These are phyloP conservation scores for Mamestra configurata DNA, from an alignment of 1,140 invertebrate species.

Conservation along the genomic window DNA sequence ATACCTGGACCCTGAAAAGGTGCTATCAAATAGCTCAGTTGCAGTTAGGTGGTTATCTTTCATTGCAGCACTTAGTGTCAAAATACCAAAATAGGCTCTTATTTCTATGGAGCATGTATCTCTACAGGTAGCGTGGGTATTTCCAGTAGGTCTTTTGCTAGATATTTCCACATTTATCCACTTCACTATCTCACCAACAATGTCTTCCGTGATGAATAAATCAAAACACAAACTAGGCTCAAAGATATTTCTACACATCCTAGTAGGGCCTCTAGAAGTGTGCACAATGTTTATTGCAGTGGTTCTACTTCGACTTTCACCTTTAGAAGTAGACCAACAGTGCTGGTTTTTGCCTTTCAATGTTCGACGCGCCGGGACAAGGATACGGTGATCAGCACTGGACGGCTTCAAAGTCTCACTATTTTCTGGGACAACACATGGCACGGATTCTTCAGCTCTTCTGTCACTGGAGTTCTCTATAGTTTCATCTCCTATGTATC, in stretches of 20 bases:
- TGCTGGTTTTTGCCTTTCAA: constrained; percentile 16
- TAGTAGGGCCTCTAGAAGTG: neutral
- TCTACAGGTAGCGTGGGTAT: too few relatives aligned
- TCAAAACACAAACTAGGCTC: too few relatives aligned
- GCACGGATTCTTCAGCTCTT: neutral
- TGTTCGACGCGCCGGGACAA: constrained; percentile 9
- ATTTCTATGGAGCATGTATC: too few relatives aligned
- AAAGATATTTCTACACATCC: too few relatives aligned
- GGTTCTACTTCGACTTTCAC: constrained; percentile 2
- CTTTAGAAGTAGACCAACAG: constrained; percentile 9
- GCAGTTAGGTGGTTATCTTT: too few relatives aligned
- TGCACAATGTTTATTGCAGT: neutral
- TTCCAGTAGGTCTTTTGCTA: too few relatives aligned
- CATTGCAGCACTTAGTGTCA: too few relatives aligned
- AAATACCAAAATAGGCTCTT: too few relatives aligned
- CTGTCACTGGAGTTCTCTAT: constrained; percentile 6
- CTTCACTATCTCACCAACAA: too few relatives aligned
- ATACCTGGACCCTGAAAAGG: neutral
- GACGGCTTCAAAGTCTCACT: neutral
- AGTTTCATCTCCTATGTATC: constrained; percentile 14
- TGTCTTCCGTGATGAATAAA: too few relatives aligned
- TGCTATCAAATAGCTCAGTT: too few relatives aligned
- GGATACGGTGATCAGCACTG: neutral
- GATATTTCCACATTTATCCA: too few relatives aligned
- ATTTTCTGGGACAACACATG: constrained; percentile 6